Conservation (phyloP, 2,797 vertebrate species). For the Tokudaia tokunoshimensis region DNA sequence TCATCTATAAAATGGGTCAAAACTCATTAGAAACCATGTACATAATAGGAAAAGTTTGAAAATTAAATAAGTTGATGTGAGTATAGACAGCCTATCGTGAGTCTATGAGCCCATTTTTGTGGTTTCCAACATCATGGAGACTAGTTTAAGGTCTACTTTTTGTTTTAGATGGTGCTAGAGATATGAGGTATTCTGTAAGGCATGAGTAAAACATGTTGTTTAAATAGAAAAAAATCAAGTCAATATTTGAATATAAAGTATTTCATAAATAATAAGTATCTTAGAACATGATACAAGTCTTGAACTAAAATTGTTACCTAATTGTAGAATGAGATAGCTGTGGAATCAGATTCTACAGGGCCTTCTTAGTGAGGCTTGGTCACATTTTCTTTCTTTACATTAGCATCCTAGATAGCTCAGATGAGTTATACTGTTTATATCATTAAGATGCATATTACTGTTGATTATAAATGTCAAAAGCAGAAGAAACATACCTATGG, state of each 20-base stretch:
- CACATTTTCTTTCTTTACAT: neutral
- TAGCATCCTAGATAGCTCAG: neutral
- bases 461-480: neutral
- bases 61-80: neutral
- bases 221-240: constrained; percentile 22
- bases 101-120: neutral
- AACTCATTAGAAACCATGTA: neutral
- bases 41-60: neutral
- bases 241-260: constrained; percentile 15
- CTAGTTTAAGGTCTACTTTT: neutral
- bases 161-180: neutral
- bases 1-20: neutral
- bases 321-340: neutral
- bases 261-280: neutral
- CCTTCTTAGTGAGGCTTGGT: neutral
- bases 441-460: neutral
- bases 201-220: neutral
- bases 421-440: neutral
- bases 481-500: neutral
- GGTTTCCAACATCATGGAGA: neutral
- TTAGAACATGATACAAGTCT: neutral
- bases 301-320: constrained; percentile 7
- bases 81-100: neutral
- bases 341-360: neutral
- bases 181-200: neutral